A percentile compares a stretch with the other conserved stretches of the same genome.
These are phyloP conservation scores for Gasteruption jaculator DNA, from an alignment of 2,888 invertebrate genomes.

Conservation along the genomic window DNA sequence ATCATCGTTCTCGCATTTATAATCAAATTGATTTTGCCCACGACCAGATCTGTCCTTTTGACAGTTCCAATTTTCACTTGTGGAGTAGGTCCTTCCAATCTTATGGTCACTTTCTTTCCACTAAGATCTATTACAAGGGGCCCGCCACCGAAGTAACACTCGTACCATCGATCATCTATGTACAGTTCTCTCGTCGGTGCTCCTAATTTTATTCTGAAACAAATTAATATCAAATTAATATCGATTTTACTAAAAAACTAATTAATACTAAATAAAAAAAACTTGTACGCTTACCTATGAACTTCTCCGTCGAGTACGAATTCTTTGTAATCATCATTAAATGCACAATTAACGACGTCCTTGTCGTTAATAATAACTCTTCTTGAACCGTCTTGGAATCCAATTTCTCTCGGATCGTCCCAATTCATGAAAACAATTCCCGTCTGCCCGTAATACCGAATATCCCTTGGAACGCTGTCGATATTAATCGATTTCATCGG, in stretches of 20 bases:
- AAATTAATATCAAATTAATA: constrained; percentile 29
- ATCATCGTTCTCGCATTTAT: constrained; percentile 75
- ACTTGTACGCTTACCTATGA: constrained; percentile 55
- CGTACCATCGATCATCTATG: constrained; percentile 84
- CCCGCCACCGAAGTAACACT: constrained; percentile 89
- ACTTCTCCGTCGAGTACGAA: constrained; percentile 69
- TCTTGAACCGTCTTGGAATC: constrained; percentile 76
- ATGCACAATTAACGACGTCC: constrained; percentile 60
- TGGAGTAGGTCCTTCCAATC: constrained; percentile 87
- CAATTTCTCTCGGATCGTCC: constrained; percentile 81
- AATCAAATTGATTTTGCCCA: constrained; percentile 79
- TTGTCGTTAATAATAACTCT: constrained; percentile 74
- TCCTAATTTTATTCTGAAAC: constrained; percentile 74
- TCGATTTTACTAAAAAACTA: not conserved
- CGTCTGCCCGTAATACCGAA: constrained; percentile 80
- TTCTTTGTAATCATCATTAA: constrained; percentile 70
- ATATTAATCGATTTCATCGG: constrained; percentile 78
- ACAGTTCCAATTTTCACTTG: constrained; percentile 84
- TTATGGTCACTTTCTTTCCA: constrained; percentile 71
- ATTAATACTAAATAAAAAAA: constrained; percentile 10
- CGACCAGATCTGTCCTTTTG: constrained; percentile 75
- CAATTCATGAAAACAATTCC: constrained; percentile 81
- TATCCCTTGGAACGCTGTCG: constrained; percentile 75
- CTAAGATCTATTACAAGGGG: constrained; percentile 77
- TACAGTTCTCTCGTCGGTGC: constrained; percentile 88